A percentile compares a stretch with the other conserved stretches of the same genome.
Evolutionary conservation across 2,888 invertebrate genomes (phyloP).

Genomic region (Seira ritae): DNA sequence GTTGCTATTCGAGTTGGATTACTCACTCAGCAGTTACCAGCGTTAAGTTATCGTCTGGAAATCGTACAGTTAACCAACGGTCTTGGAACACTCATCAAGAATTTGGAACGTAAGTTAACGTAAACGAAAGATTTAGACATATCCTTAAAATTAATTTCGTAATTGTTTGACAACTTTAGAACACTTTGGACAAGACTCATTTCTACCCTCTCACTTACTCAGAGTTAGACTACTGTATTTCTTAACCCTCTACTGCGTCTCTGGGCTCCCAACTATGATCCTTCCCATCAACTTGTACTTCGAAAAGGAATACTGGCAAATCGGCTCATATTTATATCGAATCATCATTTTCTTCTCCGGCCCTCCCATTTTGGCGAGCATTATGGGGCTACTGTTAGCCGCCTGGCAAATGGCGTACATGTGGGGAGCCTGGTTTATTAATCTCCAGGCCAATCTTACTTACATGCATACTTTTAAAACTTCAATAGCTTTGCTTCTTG

Average conservation of each 20-base stretch:
- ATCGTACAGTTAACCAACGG: constrained; percentile 27
- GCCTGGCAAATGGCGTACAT: constrained; percentile 1
- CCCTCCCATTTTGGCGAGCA: background rate
- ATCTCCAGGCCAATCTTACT: constrained; percentile 4
- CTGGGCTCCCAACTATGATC: background rate
- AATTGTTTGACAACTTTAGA: background rate
- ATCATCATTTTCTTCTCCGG: no score
- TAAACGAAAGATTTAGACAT: no score
- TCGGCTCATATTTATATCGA: constrained; percentile 33
- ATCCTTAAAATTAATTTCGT: no score
- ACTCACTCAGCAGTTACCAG: no score
- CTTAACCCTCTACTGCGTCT: background rate
- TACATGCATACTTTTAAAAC: constrained; percentile 35
- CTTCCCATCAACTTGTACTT: constrained; percentile 23
- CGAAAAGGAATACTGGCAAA: constrained; percentile 1
- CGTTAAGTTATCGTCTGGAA: background rate
- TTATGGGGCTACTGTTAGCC: background rate
- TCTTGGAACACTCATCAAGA: background rate
- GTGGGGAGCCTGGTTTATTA: background rate
- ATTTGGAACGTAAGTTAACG: constrained; percentile 43
- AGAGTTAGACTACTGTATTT: background rate
- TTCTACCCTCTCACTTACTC: background rate
- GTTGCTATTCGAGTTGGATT: no score
- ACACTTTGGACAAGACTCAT: constrained; percentile 21
- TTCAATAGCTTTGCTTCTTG: background rate